Evolutionary conservation across 2,888 invertebrate genomes (phyloP).

Genomic region (Leptinotarsa peninsularis): DNA sequence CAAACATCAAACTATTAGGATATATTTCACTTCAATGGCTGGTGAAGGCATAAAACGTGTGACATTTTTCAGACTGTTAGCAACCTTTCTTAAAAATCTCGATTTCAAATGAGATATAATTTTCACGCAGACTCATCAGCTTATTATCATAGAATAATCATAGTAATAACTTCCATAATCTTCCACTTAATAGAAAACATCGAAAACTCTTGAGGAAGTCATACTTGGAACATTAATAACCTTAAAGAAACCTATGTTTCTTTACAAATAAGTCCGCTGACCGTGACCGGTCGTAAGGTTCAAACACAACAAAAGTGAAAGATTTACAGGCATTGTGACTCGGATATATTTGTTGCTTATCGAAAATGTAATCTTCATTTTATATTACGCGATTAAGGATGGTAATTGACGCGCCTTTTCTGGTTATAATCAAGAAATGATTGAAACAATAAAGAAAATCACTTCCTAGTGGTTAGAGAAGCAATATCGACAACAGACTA

Average conservation of each 20-base stretch:
- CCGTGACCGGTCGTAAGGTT: constrained; percentile 14
- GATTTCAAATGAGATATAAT: neutral
- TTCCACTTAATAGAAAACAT: neutral
- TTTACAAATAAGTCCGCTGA: constrained; percentile 1
- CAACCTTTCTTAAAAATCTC: neutral
- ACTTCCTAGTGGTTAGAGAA: constrained; percentile 6
- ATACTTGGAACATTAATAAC: constrained; percentile 3
- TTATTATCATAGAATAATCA: neutral
- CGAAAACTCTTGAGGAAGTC: constrained; percentile 10
- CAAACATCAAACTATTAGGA: no score
- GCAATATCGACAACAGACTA: neutral
- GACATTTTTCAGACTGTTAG: no score
- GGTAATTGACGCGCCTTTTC: constrained; percentile 15
- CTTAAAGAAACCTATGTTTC: neutral
- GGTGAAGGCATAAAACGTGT: no score
- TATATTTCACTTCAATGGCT: no score
- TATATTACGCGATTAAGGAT: constrained; percentile 14
- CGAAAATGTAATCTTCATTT: constrained; percentile 25
- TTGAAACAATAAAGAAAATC: constrained; percentile 23
- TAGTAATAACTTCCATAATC: neutral
- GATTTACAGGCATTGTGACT: constrained; percentile 18
- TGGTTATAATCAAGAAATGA: constrained; percentile 15
- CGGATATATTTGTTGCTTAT: constrained; percentile 22
- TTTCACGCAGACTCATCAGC: neutral
- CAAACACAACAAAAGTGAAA: constrained; percentile 23